These are phyloP conservation scores for Tillus elongatus DNA, from an alignment of 2,888 invertebrate species.

Conservation along the genomic window DNA sequence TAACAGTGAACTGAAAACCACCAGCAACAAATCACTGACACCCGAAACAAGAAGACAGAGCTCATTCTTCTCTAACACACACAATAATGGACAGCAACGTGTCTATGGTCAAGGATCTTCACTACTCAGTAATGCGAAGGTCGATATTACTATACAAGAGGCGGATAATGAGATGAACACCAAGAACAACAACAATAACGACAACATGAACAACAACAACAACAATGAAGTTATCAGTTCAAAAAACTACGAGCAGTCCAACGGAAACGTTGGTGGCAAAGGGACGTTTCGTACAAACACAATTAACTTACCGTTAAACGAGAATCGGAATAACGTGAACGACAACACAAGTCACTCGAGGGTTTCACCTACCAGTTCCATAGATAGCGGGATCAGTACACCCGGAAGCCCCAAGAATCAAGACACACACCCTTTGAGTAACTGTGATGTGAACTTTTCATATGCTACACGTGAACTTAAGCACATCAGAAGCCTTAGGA, in stretches of 20 bases:
- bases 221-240: slow-evolving; percentile 34
- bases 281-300: too few relatives aligned
- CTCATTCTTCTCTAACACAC: slow-evolving; percentile 59
- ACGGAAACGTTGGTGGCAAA: too few relatives aligned
- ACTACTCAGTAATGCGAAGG: slow-evolving; percentile 22
- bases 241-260: slow-evolving; percentile 15
- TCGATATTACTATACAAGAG: slow-evolving; percentile 38
- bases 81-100: slow-evolving; percentile 60
- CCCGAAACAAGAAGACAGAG: too few relatives aligned
- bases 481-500: slow-evolving; percentile 48
- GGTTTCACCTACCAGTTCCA: slow-evolving; percentile 34
- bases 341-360: slow-evolving; percentile 16
- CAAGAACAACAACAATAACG: slow-evolving; percentile 15
- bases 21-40: too few relatives aligned
- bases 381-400: slow-evolving; percentile 58
- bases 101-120: slow-evolving; percentile 31
- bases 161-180: slow-evolving; percentile 23
- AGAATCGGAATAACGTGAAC: slow-evolving; percentile 16
- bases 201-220: slow-evolving; percentile 17
- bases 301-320: too few relatives aligned
- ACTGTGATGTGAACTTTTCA: slow-evolving; percentile 70
- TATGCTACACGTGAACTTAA: slow-evolving; percentile 74
- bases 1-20: slow-evolving; percentile 19
- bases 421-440: slow-evolving; percentile 63
- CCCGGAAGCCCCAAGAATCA: slow-evolving; percentile 47